Conservation (phyloP, 2,888 invertebrate genomes). For the Himalopsyche anomala region DNA sequence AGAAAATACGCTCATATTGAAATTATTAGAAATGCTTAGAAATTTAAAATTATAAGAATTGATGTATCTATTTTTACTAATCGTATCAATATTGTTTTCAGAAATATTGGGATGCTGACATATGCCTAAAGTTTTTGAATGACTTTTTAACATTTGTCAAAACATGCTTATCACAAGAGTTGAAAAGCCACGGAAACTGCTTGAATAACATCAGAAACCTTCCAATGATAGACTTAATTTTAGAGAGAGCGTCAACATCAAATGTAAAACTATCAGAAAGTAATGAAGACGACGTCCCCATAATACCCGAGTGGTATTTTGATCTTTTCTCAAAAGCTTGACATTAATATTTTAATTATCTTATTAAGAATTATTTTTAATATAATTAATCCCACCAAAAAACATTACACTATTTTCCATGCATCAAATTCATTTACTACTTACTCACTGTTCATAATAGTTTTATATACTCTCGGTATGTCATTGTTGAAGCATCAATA, state of each 20-base stretch:
- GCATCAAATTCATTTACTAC: no score
- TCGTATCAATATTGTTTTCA: background rate
- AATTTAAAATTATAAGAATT: no score
- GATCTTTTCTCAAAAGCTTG: constrained; percentile 3
- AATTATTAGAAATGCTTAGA: no score
- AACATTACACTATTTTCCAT: no score
- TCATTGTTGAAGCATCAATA: no score
- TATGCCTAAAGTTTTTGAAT: background rate
- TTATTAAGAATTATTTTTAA: no score
- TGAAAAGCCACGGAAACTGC: background rate
- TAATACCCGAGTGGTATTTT: background rate
- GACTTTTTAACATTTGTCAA: background rate
- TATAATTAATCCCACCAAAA: no score
- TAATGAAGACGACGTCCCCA: background rate
- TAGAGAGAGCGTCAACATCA: background rate
- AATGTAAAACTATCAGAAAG: background rate
- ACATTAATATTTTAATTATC: background rate
- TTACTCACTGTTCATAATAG: no score
- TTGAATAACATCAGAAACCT: background rate
- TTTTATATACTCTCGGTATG: no score
- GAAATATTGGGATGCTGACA: background rate
- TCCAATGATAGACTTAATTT: background rate
- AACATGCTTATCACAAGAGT: background rate
- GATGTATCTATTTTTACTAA: background rate
- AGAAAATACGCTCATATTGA: no score